Conservation (phyloP, 2,113 vertebrate species). For the Bufo bufo region DNA sequence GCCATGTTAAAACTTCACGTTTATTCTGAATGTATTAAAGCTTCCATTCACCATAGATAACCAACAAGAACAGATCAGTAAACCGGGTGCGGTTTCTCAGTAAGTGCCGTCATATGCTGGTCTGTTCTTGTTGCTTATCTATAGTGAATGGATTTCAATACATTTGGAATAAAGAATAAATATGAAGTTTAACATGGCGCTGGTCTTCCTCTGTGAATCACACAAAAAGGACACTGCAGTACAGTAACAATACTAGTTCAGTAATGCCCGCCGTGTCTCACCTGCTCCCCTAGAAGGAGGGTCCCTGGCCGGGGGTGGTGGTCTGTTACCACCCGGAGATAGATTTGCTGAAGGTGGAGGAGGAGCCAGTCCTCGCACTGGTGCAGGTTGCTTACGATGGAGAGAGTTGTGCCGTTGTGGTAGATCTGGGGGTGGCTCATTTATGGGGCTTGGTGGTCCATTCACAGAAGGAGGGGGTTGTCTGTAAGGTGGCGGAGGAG, state of each 20-base stretch:
- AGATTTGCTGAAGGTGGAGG: conserved; percentile 73
- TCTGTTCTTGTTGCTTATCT: too few relatives aligned
- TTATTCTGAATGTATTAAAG: too few relatives aligned
- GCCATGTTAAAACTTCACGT: too few relatives aligned
- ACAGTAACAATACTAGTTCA: neutral
- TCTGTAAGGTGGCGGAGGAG: conserved; percentile 85
- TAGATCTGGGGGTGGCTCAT: conserved; percentile 85
- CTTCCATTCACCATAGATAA: too few relatives aligned
- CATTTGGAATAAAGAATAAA: too few relatives aligned
- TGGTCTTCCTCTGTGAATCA: too few relatives aligned
- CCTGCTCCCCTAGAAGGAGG: conserved; percentile 81
- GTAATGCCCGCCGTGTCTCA: conserved; percentile 60
- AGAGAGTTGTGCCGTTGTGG: conserved; percentile 95
- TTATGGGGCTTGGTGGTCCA: conserved; percentile 80
- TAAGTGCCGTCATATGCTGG: too few relatives aligned
- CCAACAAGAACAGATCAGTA: too few relatives aligned
- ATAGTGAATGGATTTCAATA: too few relatives aligned
- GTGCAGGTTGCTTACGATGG: conserved; percentile 77
- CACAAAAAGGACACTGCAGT: too few relatives aligned
- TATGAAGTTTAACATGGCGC: too few relatives aligned
- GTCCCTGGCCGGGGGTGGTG: conserved; percentile 77
- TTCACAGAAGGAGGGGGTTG: conserved; percentile 81
- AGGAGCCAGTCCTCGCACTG: conserved; percentile 72
- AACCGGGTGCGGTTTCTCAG: neutral
- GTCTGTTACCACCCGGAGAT: conserved; percentile 74